phyloP scores from a whole-genome alignment of 2,888 invertebrate genomes.

The Lithophane socia region DNA sequence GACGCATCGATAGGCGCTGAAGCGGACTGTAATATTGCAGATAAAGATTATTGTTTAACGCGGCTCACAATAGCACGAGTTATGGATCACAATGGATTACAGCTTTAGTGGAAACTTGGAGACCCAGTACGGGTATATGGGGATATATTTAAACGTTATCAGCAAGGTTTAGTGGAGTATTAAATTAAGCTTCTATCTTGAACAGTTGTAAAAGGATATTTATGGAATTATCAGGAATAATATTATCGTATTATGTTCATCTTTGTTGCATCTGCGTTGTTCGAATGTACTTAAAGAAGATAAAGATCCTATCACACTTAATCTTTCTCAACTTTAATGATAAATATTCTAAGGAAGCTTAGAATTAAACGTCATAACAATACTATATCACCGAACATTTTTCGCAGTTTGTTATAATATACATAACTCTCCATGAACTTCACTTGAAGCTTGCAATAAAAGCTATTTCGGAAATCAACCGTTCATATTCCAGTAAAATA shows the following conservation, averaged over 20 bases:
- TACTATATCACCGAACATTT: too few species aligned
- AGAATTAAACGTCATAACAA: too few species aligned
- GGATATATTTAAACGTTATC: conserved; percentile 53
- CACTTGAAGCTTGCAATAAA: conserved; percentile 33
- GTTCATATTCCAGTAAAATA: conserved; percentile 37
- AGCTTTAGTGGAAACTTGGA: conserved; percentile 53
- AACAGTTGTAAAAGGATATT: conserved; percentile 15
- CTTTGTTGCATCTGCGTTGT: neutral
- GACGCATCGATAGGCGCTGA: conserved; percentile 64
- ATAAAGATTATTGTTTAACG: conserved; percentile 75
- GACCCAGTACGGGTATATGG: conserved; percentile 8
- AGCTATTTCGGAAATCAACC: conserved; percentile 44
- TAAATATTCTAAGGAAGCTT: too few species aligned
- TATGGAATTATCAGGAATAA: conserved; percentile 8
- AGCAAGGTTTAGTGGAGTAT: conserved; percentile 37
- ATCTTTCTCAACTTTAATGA: too few species aligned
- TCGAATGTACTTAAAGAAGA: too few species aligned
- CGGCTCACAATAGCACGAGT: conserved; percentile 64
- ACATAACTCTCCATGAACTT: conserved; percentile 25
- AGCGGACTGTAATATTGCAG: conserved; percentile 67
- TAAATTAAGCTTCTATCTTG: conserved; percentile 38
- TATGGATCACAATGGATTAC: conserved; percentile 60
- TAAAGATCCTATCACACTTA: too few species aligned
- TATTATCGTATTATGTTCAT: neutral
- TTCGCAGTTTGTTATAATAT: neutral